A percentile compares a stretch with the other conserved stretches of the same genome.
Evolutionary conservation across 2,888 invertebrate species (phyloP).

Genomic region (Coelopa pilipes): DNA sequence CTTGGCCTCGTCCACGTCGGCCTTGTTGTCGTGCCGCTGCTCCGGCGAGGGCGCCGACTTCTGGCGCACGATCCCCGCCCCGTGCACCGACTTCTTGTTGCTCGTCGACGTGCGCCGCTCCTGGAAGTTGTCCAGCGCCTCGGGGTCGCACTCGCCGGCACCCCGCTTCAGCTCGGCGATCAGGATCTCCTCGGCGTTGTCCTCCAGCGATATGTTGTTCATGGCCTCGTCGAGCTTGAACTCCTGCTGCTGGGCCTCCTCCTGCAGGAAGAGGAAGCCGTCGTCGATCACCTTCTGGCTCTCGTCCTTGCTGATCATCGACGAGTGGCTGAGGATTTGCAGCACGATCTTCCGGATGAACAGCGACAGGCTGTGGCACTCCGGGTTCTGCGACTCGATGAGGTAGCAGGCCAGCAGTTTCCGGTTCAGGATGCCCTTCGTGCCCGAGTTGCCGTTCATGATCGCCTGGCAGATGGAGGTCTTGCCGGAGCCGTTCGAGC

Average conservation of each 20-base stretch:
- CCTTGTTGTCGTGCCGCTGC: conserved; percentile 42
- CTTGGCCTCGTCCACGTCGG: conserved; percentile 33
- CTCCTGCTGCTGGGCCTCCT: conserved; percentile 62
- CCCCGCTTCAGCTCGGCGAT: conserved; percentile 63
- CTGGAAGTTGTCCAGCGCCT: conserved; percentile 54
- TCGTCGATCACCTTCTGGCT: conserved; percentile 61
- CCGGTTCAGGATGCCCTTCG: conserved; percentile 71
- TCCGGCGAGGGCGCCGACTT: conserved; percentile 60
- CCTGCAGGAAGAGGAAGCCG: conserved; percentile 61
- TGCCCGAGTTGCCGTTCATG: conserved; percentile 66
- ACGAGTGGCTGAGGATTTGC: conserved; percentile 82
- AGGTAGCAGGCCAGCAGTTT: conserved; percentile 89
- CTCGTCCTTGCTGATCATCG: conserved; percentile 58
- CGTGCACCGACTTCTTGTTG: conserved; percentile 46
- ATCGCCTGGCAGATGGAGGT: conserved; percentile 87
- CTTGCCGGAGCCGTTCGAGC: conserved; percentile 94
- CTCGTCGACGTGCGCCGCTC: conserved; percentile 56
- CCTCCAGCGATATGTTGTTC: conserved; percentile 60
- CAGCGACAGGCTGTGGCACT: conserved; percentile 84
- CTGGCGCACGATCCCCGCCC: conserved; percentile 57
- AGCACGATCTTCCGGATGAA: conserved; percentile 87
- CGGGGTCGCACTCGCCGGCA: conserved; percentile 55
- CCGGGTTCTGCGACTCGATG: conserved; percentile 85
- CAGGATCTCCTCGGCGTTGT: conserved; percentile 64
- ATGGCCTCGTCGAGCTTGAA: conserved; percentile 60